A percentile compares a stretch with the other conserved stretches of the same genome.
Conservation (phyloP, 2,113 vertebrate species). For the Morone saxatilis region DNA sequence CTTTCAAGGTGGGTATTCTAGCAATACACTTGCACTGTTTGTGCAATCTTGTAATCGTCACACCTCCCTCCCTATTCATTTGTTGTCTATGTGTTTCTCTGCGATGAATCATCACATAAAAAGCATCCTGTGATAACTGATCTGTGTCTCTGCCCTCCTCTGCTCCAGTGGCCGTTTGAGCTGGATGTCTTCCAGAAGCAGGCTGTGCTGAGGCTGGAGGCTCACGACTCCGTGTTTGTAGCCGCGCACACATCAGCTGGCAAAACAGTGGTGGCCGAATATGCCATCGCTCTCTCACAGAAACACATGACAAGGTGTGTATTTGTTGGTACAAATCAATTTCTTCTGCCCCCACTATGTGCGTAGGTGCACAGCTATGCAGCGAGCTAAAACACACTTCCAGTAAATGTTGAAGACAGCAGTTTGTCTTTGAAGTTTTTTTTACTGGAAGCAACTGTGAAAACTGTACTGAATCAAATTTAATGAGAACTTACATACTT, state of each 20-base stretch:
- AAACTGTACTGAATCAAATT: neutral
- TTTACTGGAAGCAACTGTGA: neutral
- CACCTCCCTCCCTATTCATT: neutral
- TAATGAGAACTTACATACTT: neutral
- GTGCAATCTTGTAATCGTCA: neutral
- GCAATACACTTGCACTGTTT: neutral
- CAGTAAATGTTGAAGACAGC: neutral
- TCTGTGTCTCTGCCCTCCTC: constrained; percentile 4
- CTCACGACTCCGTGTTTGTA: constrained; percentile 90
- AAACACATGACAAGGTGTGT: constrained; percentile 94
- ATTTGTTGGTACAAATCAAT: constrained; percentile 1
- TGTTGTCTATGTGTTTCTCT: neutral
- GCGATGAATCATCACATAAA: constrained; percentile 5
- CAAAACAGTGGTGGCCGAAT: constrained; percentile 94
- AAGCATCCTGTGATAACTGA: neutral
- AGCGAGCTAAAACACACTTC: neutral
- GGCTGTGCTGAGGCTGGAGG: constrained; percentile 90
- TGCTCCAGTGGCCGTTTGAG: constrained; percentile 90
- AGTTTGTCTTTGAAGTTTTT: neutral
- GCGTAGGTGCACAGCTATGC: neutral
- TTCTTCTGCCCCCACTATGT: neutral
- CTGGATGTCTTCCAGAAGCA: constrained; percentile 94
- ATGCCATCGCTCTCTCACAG: constrained; percentile 93
- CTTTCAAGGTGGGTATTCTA: constrained; percentile 80
- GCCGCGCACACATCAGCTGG: constrained; percentile 94